phyloP scores from a whole-genome alignment of 35 echinoderm and acorn worm genomes.

The Heliocidaris erythrogramma region DNA sequence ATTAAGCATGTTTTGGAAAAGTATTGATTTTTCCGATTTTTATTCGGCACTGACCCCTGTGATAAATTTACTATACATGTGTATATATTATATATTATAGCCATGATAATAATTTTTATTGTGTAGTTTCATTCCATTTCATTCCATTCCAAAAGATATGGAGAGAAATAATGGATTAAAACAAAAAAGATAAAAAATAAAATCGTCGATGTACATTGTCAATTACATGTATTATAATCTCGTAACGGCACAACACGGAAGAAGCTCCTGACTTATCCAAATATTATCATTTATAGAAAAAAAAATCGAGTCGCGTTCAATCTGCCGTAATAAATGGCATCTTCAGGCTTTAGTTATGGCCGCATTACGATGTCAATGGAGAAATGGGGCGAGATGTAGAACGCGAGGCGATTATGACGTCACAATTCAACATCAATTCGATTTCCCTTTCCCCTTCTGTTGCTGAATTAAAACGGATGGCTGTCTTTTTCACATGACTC shows the following conservation, averaged over 20 bases:
- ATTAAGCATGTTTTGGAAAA: background rate
- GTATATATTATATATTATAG: no score
- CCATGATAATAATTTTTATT: no score
- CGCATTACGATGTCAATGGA: background rate
- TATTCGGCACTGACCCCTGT: no score
- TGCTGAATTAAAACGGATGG: background rate
- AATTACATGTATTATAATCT: background rate
- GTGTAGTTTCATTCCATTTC: background rate
- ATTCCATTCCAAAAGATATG: background rate
- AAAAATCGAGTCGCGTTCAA: background rate
- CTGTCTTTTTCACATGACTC: background rate
- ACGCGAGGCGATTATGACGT: constrained; percentile 25
- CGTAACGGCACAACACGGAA: background rate
- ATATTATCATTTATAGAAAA: background rate
- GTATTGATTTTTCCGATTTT: background rate
- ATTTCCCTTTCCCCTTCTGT: background rate
- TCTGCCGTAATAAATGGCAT: background rate
- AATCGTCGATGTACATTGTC: background rate
- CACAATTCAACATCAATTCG: background rate
- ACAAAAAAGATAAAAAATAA: no score
- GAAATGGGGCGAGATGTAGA: constrained; percentile 1
- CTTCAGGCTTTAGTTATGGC: background rate
- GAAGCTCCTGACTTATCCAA: background rate
- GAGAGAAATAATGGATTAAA: no score
- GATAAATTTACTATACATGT: no score